Percentiles rank a stretch among this genome's conserved stretches.
These are phyloP conservation scores for Trachymyrmex septentrionalis DNA, from an alignment of 1,140 invertebrate species.

Conservation along the genomic window DNA sequence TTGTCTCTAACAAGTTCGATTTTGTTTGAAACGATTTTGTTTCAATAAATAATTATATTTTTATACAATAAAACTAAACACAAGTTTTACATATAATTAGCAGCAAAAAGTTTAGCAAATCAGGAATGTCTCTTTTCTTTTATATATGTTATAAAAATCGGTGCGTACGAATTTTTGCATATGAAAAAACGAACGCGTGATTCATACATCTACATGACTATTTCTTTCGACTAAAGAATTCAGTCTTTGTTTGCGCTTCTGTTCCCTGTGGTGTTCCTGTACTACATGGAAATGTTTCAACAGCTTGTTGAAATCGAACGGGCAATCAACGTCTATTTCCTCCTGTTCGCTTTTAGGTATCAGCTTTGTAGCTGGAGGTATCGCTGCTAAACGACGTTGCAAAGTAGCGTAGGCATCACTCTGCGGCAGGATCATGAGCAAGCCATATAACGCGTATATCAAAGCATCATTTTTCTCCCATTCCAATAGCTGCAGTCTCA, in stretches of 20 bases:
- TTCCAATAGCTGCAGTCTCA: slow-evolving; percentile 96
- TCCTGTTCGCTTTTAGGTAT: slow-evolving; percentile 81
- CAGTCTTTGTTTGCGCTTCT: slow-evolving; percentile 86
- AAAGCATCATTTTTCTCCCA: slow-evolving; percentile 92
- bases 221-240: slow-evolving; percentile 80
- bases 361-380: slow-evolving; percentile 89
- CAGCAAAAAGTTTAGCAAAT: slow-evolving; percentile 62
- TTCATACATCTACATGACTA: slow-evolving; percentile 77
- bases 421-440: slow-evolving; percentile 99
- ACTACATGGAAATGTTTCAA: slow-evolving; percentile 89
- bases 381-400: slow-evolving; percentile 94
- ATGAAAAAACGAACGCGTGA: slow-evolving; percentile 30
- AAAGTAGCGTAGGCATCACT: slow-evolving; percentile 97
- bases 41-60: slow-evolving; percentile 52
- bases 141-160: slow-evolving; percentile 23
- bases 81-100: slow-evolving; percentile 31
- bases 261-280: slow-evolving; percentile 89
- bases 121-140: slow-evolving; percentile 24
- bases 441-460: slow-evolving; percentile 96
- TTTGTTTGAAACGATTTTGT: slow-evolving; percentile 21
- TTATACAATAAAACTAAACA: slow-evolving; percentile 44
- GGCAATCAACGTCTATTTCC: slow-evolving; percentile 9
- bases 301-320: slow-evolving; percentile 88
- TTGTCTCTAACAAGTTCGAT: slow-evolving; percentile 15
- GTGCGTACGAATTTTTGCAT: slow-evolving; percentile 6